Base-by-base conservation (phyloP, 1,140 invertebrate genomes). In the Lepidurus arcticus region DNA sequence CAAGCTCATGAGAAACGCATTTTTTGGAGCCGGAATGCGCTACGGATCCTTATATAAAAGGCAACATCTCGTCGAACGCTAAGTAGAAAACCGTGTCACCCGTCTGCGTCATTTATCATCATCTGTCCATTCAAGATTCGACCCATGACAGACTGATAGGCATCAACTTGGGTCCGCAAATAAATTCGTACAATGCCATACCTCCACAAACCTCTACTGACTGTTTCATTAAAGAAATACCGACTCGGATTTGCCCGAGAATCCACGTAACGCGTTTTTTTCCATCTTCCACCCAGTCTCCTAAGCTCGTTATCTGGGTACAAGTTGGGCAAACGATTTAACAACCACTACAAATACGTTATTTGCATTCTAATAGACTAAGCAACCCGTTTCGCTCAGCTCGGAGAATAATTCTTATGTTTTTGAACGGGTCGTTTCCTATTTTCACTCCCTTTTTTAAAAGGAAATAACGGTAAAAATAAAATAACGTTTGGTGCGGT, bases 11-110 rank as follows among this genome's bases (percentile, higher is more conserved):
- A 65, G 53, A 13, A 65, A 16, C 53, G 53, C 53, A 65, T 65
- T 65, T 65, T 65, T 65, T 65, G 21, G 21, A 65, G 53, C 21
- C 53, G 53, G 53, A 65, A 65, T 65, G 53, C 21, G 53, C 53
- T 65, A 65, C 53, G n/a, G 53, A n/a, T 65, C 53, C 53, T 65
- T 65, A 65, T 65, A 65, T 65, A 65, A 65, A 65, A 65, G 53
- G 53, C 53, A 13, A 65, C 53, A 9, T 65, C 53, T 65, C 53
- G 21, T 65, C 53, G 53, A 65, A 65, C 53, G 53, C 53, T 65
- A 65, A 65, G 53, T 65, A 65, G 53, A 65, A 65, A 65, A 65
- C 53, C 53, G 53, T 65, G 53, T 65, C 53, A 65, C 53, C 53
- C 53, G 53, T 65, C 53, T 21, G 53, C 53, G 53, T 65, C 53